Evolutionary conservation across 2,113 vertebrate genomes (phyloP).

Genomic region (Dipodomys ordii): DNA sequence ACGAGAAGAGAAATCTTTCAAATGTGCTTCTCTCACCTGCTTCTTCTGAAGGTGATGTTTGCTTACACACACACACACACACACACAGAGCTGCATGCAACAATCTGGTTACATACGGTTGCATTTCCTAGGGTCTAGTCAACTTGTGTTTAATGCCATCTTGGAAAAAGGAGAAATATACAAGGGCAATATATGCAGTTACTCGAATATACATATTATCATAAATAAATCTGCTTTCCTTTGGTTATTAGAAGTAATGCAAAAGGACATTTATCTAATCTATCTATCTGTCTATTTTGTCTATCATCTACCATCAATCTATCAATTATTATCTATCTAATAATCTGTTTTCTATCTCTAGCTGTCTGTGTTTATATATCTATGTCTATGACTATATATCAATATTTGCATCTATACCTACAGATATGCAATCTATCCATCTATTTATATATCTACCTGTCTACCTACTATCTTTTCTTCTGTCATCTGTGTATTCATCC

Average conservation of each 20-base stretch:
- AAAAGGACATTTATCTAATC: not conserved
- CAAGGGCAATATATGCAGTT: not conserved
- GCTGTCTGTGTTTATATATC: too few species aligned
- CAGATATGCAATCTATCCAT: not conserved
- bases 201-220: slow-evolving; percentile 23
- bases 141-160: slow-evolving; percentile 61
- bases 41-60: slow-evolving; percentile 85
- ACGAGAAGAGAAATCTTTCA: slow-evolving; percentile 85
- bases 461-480: not conserved
- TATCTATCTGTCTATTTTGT: not conserved
- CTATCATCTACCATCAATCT: not conserved
- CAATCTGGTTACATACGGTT: slow-evolving; percentile 75
- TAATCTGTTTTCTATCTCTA: not conserved
- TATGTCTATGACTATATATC: not conserved
- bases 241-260: not conserved
- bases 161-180: slow-evolving; percentile 49
- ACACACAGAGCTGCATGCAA: not conserved
- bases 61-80: slow-evolving; percentile 77
- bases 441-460: not conserved
- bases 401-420: too few species aligned
- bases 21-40: slow-evolving; percentile 77
- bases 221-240: slow-evolving; percentile 33
- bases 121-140: slow-evolving; percentile 69
- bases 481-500: too few species aligned
- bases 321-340: too few species aligned